phyloP scores from a whole-genome alignment of 2,888 invertebrate species.

The Antheraea assamensis region DNA sequence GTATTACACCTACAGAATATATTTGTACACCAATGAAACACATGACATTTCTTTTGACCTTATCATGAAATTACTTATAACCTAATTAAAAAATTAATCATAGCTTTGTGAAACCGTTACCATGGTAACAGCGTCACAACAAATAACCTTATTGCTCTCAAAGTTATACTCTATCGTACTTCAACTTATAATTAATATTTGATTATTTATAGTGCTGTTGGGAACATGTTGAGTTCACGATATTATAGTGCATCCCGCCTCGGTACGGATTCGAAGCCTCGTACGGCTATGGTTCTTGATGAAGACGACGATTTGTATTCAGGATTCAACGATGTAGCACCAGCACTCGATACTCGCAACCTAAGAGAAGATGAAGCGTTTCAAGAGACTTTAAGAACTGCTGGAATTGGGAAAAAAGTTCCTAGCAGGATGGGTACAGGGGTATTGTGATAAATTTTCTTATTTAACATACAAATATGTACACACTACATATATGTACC shows the following conservation, averaged over 20 bases:
- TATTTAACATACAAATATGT: background rate
- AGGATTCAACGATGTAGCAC: slow-evolving; percentile 86
- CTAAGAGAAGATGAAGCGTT: slow-evolving; percentile 88
- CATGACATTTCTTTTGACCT: too few relatives aligned
- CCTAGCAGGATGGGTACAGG: slow-evolving; percentile 80
- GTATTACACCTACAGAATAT: too few relatives aligned
- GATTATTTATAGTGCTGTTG: background rate
- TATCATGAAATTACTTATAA: too few relatives aligned
- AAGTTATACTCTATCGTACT: background rate
- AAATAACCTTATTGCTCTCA: slow-evolving; percentile 32
- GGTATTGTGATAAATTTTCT: slow-evolving; percentile 44
- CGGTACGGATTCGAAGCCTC: slow-evolving; percentile 65
- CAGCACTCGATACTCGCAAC: slow-evolving; percentile 85
- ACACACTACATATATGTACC: too few relatives aligned
- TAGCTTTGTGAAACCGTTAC: slow-evolving; percentile 37
- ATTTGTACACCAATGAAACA: too few relatives aligned
- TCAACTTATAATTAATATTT: background rate
- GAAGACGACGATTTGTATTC: slow-evolving; percentile 85
- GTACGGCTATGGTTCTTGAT: slow-evolving; percentile 67
- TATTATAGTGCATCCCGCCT: slow-evolving; percentile 68
- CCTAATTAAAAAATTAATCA: too few relatives aligned
- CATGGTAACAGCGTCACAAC: slow-evolving; percentile 77
- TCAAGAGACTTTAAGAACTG: slow-evolving; percentile 89
- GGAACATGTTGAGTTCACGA: slow-evolving; percentile 67
- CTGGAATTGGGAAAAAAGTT: slow-evolving; percentile 86